These are phyloP conservation scores for Pitta sordida DNA, from an alignment of 2,113 vertebrate genomes.

Conservation along the genomic window DNA sequence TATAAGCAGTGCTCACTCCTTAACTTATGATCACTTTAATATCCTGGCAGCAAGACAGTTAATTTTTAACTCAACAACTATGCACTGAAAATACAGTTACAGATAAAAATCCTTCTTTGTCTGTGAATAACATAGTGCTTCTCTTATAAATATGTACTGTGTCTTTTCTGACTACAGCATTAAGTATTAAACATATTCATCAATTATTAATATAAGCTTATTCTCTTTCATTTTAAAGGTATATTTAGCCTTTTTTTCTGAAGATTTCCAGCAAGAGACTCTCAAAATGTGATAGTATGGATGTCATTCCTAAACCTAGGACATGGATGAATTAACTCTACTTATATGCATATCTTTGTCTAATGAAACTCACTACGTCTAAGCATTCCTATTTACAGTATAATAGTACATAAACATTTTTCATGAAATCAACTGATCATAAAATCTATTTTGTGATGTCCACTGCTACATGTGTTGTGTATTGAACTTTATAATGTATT, in stretches of 20 bases:
- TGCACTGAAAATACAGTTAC: neutral
- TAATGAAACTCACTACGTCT: neutral
- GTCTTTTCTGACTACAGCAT: neutral
- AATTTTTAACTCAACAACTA: neutral
- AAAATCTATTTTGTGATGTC: neutral
- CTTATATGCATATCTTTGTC: neutral
- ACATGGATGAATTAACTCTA: neutral
- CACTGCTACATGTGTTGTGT: neutral
- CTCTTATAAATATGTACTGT: neutral
- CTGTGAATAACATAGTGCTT: neutral
- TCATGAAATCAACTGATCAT: neutral
- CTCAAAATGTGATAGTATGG: neutral
- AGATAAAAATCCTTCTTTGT: neutral
- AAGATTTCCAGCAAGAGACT: neutral
- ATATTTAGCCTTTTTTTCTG: neutral
- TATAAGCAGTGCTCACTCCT: neutral
- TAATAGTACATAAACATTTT: neutral
- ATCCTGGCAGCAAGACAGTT: neutral
- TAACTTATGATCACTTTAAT: neutral
- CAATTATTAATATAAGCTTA: constrained; percentile 21
- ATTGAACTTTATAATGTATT: neutral
- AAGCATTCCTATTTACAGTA: neutral
- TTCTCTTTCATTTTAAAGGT: neutral
- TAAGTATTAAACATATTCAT: constrained; percentile 18
- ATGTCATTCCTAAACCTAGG: neutral